Percentiles rank a stretch among this genome's conserved stretches.
Conservation (phyloP, 2,113 vertebrate species). For the Brienomyrus brachyistius region DNA sequence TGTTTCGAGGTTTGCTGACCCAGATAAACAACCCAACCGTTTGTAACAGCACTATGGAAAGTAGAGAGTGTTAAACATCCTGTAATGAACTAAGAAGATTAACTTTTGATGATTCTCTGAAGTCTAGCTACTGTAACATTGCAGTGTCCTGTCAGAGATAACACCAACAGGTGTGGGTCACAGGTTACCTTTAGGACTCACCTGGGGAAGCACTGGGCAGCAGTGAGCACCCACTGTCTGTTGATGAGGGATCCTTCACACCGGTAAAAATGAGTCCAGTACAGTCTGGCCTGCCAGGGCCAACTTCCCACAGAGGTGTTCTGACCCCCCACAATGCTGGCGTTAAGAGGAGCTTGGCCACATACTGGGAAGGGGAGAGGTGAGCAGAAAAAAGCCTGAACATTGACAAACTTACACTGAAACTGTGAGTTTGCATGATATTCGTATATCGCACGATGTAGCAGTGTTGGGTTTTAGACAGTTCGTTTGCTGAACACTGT, state of each 20-base stretch:
- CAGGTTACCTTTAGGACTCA: not conserved
- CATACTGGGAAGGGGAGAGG: constrained; percentile 24
- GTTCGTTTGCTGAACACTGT: too few species aligned
- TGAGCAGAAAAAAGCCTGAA: not conserved
- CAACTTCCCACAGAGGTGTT: not conserved
- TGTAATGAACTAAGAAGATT: not conserved
- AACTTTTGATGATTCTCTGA: not conserved
- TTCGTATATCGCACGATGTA: too few species aligned
- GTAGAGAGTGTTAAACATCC: not conserved
- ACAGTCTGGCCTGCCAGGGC: too few species aligned
- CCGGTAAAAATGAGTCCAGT: fast-evolving
- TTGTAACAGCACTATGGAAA: not conserved
- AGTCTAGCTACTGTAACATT: not conserved
- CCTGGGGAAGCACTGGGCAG: not conserved
- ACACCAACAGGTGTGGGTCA: not conserved
- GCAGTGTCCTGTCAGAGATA: not conserved
- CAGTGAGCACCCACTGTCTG: constrained; percentile 43
- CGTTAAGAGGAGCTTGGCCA: constrained; percentile 26
- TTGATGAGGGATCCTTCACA: constrained; percentile 45
- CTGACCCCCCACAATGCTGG: not conserved
- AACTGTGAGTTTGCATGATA: not conserved
- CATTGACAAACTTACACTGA: constrained; percentile 25
- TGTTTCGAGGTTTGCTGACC: constrained; percentile 21
- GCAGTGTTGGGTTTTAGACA: too few species aligned
- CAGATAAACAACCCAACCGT: not conserved